Conservation (phyloP, 2,888 invertebrate species). For the Aleiodes alternator region DNA sequence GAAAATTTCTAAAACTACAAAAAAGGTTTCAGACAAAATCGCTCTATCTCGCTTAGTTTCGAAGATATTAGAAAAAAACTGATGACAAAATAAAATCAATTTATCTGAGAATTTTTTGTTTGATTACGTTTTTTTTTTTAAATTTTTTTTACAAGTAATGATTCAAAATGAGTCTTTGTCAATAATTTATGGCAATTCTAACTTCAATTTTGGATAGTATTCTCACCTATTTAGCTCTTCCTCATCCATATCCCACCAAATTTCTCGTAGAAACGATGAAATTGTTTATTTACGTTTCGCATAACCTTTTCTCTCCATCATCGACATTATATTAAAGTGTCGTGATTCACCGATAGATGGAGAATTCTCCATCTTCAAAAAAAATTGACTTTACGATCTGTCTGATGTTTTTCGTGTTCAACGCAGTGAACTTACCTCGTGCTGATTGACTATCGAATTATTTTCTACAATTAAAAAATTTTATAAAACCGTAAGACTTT, state of each 20-base stretch:
- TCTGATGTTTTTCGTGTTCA: conserved; percentile 21
- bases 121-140: too few species aligned
- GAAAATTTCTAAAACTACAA: too few species aligned
- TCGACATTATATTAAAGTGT: neutral
- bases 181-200: too few species aligned
- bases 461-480: conserved; percentile 30
- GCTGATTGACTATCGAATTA: conserved; percentile 20
- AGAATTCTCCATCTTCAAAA: conserved; percentile 3
- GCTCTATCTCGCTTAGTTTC: too few species aligned
- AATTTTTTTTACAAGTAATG: too few species aligned
- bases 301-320: neutral
- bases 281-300: neutral
- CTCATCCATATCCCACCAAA: conserved; percentile 63
- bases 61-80: too few species aligned
- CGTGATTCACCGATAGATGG: neutral
- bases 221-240: conserved; percentile 66
- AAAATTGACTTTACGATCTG: conserved; percentile 1
- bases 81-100: too few species aligned
- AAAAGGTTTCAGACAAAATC: too few species aligned
- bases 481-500: conserved; percentile 23
- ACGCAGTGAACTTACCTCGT: conserved; percentile 33
- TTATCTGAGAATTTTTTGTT: too few species aligned
- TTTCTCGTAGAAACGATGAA: neutral
- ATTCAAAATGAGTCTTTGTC: too few species aligned
- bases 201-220: neutral